Base-by-base conservation (phyloP, 2,797 vertebrate genomes). In the Schizothorax lantsangensis region DNA sequence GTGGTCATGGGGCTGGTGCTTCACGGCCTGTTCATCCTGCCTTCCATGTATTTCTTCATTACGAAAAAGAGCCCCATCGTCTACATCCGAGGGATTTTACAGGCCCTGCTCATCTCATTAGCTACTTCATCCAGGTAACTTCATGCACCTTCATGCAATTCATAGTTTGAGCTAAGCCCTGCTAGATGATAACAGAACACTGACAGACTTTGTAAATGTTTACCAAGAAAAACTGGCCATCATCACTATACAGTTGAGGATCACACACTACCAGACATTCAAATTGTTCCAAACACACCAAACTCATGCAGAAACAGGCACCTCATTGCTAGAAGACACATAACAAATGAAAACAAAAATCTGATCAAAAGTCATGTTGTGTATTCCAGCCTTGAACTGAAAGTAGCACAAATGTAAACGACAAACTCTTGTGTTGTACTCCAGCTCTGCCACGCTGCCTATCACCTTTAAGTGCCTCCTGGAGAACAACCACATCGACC, bases 391-490 rank as follows among this genome's bases (percentile, higher is more conserved):
- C 21, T 59, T 59, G 36, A 49, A 33, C 15, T 49, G 43, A 38
- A 30, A 30, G n/a, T 19, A 11, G 11, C 78, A 45, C 36, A 47
- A 19, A 33, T 45, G 40, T 81, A 30, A 81, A 66, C 1, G 14
- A 43, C 36, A 79, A 62, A 40, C 36, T 19, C 40, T 49, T 82
- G 23, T 62, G 40, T 79, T 81, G 26, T 62, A 52, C 49, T 81
- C 6, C 94, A 99, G 98, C 93, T 99, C 98, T 85, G 98, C 98
- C 95, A 99, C 98, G 0, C 93, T 99, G 96, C 98, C 98, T 95
- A 99, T 99, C 95, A 99, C 98, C 92, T 99, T 99, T 92, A 99
- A 99, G 97, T 99, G 98, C 96, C 97, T 99, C 91, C 94, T 99
- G 85, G 98, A 99, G 92, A 99, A 99, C 92, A 99, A 99, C 89